Conservation (phyloP, 2,888 invertebrate species). For the Heliconius sara region DNA sequence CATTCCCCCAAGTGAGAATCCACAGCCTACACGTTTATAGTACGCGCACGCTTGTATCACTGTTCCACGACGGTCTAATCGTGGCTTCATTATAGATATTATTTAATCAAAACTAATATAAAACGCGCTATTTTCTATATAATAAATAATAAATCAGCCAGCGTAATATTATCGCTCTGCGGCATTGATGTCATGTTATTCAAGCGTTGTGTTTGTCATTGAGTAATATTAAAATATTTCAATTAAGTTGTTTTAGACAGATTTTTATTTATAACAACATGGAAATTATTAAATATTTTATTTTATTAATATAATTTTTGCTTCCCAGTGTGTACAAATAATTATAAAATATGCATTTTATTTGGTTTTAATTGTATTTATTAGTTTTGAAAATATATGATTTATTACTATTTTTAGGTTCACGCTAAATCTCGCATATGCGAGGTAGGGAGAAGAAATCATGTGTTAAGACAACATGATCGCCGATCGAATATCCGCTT, state of each 20-base stretch:
- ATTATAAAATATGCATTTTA: background rate
- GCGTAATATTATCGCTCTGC: background rate
- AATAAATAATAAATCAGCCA: slow-evolving; percentile 5
- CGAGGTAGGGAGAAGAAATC: too few relatives aligned
- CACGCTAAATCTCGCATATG: too few relatives aligned
- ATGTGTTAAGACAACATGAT: too few relatives aligned
- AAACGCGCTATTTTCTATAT: background rate
- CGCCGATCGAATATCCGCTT: too few relatives aligned
- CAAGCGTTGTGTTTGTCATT: slow-evolving; percentile 4
- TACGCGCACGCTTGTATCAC: background rate
- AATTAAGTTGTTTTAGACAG: background rate
- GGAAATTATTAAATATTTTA: background rate
- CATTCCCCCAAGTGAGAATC: background rate
- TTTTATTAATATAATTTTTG: background rate
- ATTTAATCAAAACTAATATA: background rate
- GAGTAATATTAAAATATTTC: background rate
- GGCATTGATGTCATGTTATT: slow-evolving; percentile 9
- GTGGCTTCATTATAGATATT: background rate
- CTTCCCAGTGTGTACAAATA: background rate
- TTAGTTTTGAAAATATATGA: background rate
- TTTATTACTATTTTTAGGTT: background rate
- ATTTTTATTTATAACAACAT: background rate
- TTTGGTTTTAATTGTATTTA: background rate
- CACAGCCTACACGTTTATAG: background rate
- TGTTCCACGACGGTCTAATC: background rate